Evolutionary conservation across 2,888 invertebrate genomes (phyloP).

Genomic region (Rhabditoides inermis): DNA sequence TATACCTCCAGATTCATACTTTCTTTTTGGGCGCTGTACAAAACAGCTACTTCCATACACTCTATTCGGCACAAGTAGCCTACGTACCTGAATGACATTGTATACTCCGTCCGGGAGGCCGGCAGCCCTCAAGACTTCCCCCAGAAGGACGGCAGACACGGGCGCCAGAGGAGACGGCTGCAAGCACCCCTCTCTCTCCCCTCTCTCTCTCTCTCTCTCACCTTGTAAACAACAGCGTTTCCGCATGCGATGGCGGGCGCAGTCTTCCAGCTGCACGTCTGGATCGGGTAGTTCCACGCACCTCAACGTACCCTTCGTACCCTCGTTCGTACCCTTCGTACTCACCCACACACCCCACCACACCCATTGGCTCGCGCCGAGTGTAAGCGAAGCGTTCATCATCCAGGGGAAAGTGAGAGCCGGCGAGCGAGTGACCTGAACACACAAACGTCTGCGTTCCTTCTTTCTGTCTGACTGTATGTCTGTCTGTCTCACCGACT

Average conservation of each 20-base stretch:
- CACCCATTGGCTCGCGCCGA: slow-evolving; percentile 58
- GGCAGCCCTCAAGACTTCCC: slow-evolving; percentile 57
- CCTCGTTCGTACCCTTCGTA: background rate
- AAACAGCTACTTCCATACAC: too few species aligned
- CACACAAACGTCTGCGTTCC: background rate
- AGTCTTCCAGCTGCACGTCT: slow-evolving; percentile 57
- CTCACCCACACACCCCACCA: slow-evolving; percentile 57
- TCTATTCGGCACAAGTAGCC: too few species aligned
- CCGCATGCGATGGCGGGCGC: slow-evolving; percentile 59
- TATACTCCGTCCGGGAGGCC: slow-evolving; percentile 59
- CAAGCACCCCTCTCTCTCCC: too few species aligned
- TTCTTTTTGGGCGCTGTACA: too few species aligned
- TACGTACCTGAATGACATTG: slow-evolving; percentile 58
- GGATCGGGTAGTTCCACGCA: slow-evolving; percentile 62
- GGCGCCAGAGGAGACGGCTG: slow-evolving; percentile 59
- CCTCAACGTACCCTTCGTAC: slow-evolving; percentile 12
- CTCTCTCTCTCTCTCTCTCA: too few species aligned
- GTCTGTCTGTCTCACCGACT: slow-evolving; percentile 37
- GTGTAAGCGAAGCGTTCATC: slow-evolving; percentile 57
- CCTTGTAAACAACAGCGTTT: slow-evolving; percentile 60
- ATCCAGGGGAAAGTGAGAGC: slow-evolving; percentile 55
- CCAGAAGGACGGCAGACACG: slow-evolving; percentile 57
- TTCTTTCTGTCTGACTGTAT: too few species aligned
- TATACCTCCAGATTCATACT: too few species aligned
- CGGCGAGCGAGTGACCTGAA: slow-evolving; percentile 42